Evolutionary conservation across 2,888 invertebrate genomes (phyloP), one percentile per base, ranked within the genome.

Genomic region (Drosophila anomalipes): DNA sequence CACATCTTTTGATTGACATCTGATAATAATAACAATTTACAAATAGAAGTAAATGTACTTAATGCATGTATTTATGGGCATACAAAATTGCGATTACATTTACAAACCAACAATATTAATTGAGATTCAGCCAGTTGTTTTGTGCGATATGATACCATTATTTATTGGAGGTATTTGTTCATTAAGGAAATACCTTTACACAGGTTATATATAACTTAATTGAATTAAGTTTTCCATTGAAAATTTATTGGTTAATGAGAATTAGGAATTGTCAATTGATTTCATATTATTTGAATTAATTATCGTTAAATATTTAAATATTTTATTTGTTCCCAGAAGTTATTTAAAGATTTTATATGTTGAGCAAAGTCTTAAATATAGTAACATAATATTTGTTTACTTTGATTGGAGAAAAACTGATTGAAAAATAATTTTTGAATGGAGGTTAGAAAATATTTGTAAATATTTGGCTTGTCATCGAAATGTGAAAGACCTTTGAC

Each of bases 21-120:
- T 51, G 30, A 73, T 47, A 59, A 74, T 61, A 70, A 56, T 35
- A 26, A 26, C 47, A 47, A 47, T 51, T 52, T 61, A 57, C 16
- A 67, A 64, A 54, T 64, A 69, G 59, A 51, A 44, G 32, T 51
- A 72, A 58, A 66, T 47, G 35, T 56, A 37, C 14, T 16, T 47
- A 67, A 63, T 62, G 58, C 62, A 63, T 75, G 49, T 80, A 65
- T 71, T 80, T 76, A 65, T 71, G 62, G 67, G 22, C 44, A 37
- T 14, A 32, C 35, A 28, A 56, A 71, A 19, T 66, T 54, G 37
- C 33, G 30, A 41, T 58, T 30, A 54, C 41, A 65, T 64, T 26
- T 41, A 63, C 44, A 28, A 53, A 12, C 10, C 72, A 71, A 57
- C 57, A 47, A 47, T 57, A 10, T 39, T n/a, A 61, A 70, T 61